These are phyloP conservation scores for Bicyclus anynana DNA, from an alignment of 1,140 invertebrate genomes.

Conservation along the genomic window DNA sequence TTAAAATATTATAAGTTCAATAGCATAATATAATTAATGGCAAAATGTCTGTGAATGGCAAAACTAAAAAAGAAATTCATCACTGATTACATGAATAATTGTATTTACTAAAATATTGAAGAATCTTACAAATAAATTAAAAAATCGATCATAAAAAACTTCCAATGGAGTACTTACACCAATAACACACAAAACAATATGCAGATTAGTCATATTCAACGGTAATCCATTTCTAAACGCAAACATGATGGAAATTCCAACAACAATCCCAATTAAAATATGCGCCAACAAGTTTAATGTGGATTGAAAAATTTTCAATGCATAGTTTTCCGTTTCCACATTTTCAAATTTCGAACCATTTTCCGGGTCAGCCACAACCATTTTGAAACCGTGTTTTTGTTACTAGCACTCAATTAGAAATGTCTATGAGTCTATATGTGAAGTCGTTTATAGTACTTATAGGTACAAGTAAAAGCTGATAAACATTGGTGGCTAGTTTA, in stretches of 20 bases:
- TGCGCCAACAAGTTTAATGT: conserved; percentile 40
- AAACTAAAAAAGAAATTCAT: too few species aligned
- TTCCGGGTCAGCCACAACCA: neutral
- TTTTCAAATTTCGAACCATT: conserved; percentile 2
- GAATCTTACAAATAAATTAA: too few species aligned
- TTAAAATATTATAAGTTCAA: too few species aligned
- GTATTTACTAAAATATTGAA: too few species aligned
- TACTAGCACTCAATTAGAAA: neutral
- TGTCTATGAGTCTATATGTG: neutral
- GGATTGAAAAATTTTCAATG: conserved; percentile 35
- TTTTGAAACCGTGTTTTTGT: neutral
- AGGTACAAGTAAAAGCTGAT: conserved; percentile 3
- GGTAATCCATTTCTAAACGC: conserved; percentile 34
- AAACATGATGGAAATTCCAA: conserved; percentile 33
- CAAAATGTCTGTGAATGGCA: too few species aligned
- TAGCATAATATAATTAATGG: too few species aligned
- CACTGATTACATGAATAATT: too few species aligned
- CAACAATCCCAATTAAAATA: conserved; percentile 39
- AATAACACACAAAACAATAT: conserved; percentile 48
- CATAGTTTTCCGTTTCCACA: neutral
- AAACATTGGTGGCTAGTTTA: conserved; percentile 7
- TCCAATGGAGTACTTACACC: conserved; percentile 40
- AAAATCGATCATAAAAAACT: neutral
- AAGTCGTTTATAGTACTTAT: conserved; percentile 14
- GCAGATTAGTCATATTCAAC: conserved; percentile 24